Evolutionary conservation across 1,140 invertebrate species (phyloP).

Genomic region (Mylabris phalerata): DNA sequence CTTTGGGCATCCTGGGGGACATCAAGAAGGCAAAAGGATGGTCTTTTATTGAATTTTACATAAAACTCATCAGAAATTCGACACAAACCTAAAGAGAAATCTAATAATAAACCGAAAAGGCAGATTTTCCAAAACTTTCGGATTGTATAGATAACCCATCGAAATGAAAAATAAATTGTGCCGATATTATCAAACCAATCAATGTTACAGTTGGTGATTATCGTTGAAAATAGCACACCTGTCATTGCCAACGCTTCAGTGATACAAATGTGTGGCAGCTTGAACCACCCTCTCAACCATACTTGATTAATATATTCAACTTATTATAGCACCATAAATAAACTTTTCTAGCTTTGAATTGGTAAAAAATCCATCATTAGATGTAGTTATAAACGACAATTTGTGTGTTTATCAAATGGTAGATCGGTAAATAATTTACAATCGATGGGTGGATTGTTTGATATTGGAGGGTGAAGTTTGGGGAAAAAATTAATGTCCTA

Average conservation of each 20-base stretch:
- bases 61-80: conserved; percentile 1
- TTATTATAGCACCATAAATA: too few species aligned
- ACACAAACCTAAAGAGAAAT: too few species aligned
- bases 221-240: conserved; percentile 9
- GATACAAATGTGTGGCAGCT: neutral
- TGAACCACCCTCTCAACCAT: too few species aligned
- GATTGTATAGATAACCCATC: too few species aligned
- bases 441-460: conserved; percentile 5
- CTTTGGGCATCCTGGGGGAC: neutral
- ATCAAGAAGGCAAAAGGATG: neutral
- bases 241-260: conserved; percentile 7
- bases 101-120: too few species aligned
- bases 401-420: conserved; percentile 3
- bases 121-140: too few species aligned
- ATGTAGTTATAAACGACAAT: conserved; percentile 1
- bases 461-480: too few species aligned
- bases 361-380: too few species aligned
- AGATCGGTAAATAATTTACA: conserved; percentile 7
- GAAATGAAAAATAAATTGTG: too few species aligned
- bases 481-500: neutral
- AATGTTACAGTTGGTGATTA: neutral
- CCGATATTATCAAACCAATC: too few species aligned
- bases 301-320: too few species aligned
- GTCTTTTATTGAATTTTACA: conserved; percentile 19
- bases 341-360: too few species aligned